Percentiles rank a stretch among this genome's conserved stretches.
Evolutionary conservation across 2,888 invertebrate species (phyloP).

Genomic region (Tetragnatha montana): DNA sequence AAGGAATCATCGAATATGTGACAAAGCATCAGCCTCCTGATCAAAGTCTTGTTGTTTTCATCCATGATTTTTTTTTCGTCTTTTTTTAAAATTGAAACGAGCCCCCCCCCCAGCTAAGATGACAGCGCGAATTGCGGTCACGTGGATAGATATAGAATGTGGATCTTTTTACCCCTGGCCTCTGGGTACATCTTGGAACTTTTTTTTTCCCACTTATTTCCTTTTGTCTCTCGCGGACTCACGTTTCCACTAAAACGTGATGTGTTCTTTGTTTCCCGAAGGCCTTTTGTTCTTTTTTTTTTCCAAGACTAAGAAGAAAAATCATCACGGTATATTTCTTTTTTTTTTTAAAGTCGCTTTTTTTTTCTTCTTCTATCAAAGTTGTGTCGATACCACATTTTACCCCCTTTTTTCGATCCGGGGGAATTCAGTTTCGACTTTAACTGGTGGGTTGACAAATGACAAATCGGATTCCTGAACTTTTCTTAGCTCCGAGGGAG

Average conservation of each 20-base stretch:
- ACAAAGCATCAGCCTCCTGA: slow-evolving; percentile 17
- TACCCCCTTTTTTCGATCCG: not conserved
- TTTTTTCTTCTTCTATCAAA: not conserved
- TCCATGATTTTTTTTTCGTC: slow-evolving; percentile 26
- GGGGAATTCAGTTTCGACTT: not conserved
- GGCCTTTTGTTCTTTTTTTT: slow-evolving; percentile 13
- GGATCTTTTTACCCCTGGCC: slow-evolving; percentile 51
- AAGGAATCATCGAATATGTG: slow-evolving; percentile 10
- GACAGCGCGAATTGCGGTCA: slow-evolving; percentile 65
- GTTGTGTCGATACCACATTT: not conserved
- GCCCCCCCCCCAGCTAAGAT: slow-evolving; percentile 46
- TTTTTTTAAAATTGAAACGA: slow-evolving; percentile 43
- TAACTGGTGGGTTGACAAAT: not conserved
- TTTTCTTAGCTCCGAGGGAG: not conserved
- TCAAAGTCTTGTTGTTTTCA: slow-evolving; percentile 23
- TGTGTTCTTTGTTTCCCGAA: slow-evolving; percentile 42
- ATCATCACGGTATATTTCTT: not conserved
- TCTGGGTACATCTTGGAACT: slow-evolving; percentile 33
- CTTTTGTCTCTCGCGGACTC: slow-evolving; percentile 28
- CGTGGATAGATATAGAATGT: slow-evolving; percentile 30
- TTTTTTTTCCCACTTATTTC: slow-evolving; percentile 19
- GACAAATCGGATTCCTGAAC: not conserved
- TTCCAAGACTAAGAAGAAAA: not conserved
- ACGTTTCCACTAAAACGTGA: slow-evolving; percentile 61
- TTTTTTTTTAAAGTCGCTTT: slow-evolving; percentile 28